These are phyloP conservation scores for Enteromius anoplus DNA, from an alignment of 2,797 vertebrate genomes.

Conservation along the genomic window DNA sequence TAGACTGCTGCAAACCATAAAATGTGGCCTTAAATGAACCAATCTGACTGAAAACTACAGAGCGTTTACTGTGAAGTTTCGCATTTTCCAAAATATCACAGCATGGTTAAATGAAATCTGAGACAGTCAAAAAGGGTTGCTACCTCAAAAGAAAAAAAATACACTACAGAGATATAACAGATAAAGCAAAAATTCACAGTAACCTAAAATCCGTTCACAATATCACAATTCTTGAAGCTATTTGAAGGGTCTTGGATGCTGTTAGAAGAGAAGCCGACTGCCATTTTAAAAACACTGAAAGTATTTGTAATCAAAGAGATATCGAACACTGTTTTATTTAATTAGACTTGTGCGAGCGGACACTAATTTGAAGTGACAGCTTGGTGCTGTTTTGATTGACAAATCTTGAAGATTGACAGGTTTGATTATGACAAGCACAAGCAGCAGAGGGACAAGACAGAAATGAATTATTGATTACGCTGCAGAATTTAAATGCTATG, in stretches of 20 bases:
- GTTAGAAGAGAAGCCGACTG: slow-evolving; percentile 1
- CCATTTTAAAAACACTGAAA: background rate
- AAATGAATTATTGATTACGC: slow-evolving; percentile 21
- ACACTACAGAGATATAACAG: too few relatives aligned
- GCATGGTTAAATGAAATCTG: background rate
- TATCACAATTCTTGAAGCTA: background rate
- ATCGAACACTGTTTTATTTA: background rate
- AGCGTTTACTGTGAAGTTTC: slow-evolving; percentile 3
- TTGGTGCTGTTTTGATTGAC: slow-evolving; percentile 6
- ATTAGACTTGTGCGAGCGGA: background rate
- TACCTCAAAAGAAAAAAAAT: too few relatives aligned
- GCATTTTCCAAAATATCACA: background rate
- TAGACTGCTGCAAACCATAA: background rate
- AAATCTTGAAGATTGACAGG: slow-evolving; percentile 23
- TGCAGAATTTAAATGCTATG: background rate
- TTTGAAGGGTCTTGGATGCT: slow-evolving; percentile 6
- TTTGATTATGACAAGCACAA: slow-evolving; percentile 15
- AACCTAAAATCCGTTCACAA: background rate
- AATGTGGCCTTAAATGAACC: slow-evolving; percentile 23
- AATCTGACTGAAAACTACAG: background rate
- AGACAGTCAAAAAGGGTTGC: background rate
- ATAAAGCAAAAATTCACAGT: background rate
- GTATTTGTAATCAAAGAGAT: background rate
- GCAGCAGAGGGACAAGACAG: background rate
- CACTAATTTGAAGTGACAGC: background rate